Evolutionary conservation across 2,888 invertebrate species (phyloP), one percentile per base, ranked within the genome.

Genomic region (Agriotes lineatus): DNA sequence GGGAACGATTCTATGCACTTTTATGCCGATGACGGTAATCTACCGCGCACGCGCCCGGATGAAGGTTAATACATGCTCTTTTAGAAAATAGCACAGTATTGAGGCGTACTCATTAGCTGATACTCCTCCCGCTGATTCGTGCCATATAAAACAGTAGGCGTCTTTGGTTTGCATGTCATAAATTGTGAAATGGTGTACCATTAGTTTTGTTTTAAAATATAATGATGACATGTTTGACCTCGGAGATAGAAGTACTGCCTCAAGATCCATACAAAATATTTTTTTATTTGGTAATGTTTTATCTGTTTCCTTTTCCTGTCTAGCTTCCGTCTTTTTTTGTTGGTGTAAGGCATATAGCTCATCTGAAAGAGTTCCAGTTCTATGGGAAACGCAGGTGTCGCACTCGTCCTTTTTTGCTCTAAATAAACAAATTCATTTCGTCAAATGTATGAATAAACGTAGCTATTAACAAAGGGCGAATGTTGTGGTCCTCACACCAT

Each of bases 181-280:
- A 1, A 58, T 19, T 6, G 44, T 42, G 35, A 58, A 58, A 37
- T 57, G 19, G 9, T 58, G 42, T 12, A 58, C 42, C 18, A 19
- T 20, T 19, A 58, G 22, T 42, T 58, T 58, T 6, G 58, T 58
- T 58, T 58, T 39, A 39, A 33, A 37, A 57, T 57, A 57, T n/a
- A 39, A 18, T 1, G 39, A 37, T 35, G 54, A 54, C 2, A 33
- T n/a, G 10, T 58, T 58, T 19, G 58, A 58, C 19, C 25, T 58
- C 1, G 58, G 42, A 12, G 12, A 5, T n/a, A 58, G n/a, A 3
- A 58, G 20, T 16, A 58, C 58, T 1, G 58, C 19, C 16, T 58
- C 42, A 12, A 58, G 44, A 25, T 58, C 58, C 22, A 58, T 58
- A 9, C 18, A 18, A 12, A 58, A 58, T n/a, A 58, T 44, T n/a